Base-by-base conservation (phyloP, 1,140 invertebrate genomes). In the Heliconius nattereri region DNA sequence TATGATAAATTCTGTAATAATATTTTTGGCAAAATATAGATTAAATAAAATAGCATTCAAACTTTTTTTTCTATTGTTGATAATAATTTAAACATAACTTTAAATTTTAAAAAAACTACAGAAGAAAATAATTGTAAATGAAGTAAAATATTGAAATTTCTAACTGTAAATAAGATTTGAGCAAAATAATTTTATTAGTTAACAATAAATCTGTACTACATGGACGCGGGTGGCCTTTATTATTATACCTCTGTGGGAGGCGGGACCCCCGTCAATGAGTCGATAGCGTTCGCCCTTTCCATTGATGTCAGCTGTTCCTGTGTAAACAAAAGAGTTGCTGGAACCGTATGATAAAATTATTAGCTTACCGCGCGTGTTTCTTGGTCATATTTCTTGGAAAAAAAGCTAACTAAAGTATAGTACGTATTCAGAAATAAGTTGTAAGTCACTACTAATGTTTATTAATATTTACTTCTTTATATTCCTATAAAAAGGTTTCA, bases 201-300 rank as follows among this genome's bases (percentile, higher is more conserved):
- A 29, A 20, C 19, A 72, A 72, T 37, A 72, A 37, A 72, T 72
- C 32, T 72, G 9, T n/a, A 72, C 19, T 13, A 40, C 45, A 75
- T 2, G 60, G 32, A 35, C 66, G 75, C 66, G 75, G 66, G 76
- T 76, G 80, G 74, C 54, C 75, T 19, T 54, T 81, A 81, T 81
- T 81, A 77, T 77, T 73, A 74, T 29, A 73, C 23, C 40, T 40
- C 75, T 23, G 80, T 81, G 76, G 80, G 80, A 76, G 80, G 75
- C 76, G 71, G 66, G 76, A 75, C 80, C 79, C 75, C 75, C 79
- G 75, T 54, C 54, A 76, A 60, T 60, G 71, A 72, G 71, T 72
- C 71, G 71, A 72, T 72, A 11, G 35, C 71, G 37, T 72, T 72
- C 54, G 72, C 37, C 66, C 75, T 20, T 72, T 72, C 16, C 49